A percentile compares a stretch with the other conserved stretches of the same genome.
Conservation (phyloP, 2,888 invertebrate genomes). For the Chrysolina americana region DNA sequence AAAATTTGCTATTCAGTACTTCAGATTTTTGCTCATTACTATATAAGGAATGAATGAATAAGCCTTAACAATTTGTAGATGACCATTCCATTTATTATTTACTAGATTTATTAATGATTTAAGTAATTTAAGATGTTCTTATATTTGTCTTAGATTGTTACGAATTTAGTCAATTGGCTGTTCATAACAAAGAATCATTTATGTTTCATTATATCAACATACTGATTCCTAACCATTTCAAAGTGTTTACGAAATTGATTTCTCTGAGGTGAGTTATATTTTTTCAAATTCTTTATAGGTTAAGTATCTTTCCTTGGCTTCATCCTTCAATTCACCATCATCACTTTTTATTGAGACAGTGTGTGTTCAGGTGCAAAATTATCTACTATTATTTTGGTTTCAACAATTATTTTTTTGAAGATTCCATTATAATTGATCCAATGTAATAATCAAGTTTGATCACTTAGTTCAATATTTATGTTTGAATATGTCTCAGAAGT, state of each 20-base stretch:
- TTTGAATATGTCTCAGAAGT: conserved; percentile 27
- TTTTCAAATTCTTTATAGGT: conserved; percentile 14
- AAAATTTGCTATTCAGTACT: conserved; percentile 10
- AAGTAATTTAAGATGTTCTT: conserved; percentile 1
- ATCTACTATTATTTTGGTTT: conserved; percentile 28
- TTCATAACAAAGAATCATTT: conserved; percentile 6
- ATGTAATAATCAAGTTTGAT: conserved; percentile 23
- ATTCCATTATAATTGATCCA: conserved; percentile 20
- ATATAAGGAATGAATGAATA: conserved; percentile 8
- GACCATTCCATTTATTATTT: conserved; percentile 1
- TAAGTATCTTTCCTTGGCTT: conserved; percentile 20
- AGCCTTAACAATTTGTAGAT: neutral
- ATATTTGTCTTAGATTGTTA: conserved; percentile 7
- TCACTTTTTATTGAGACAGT: conserved; percentile 25
- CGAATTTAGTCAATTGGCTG: conserved; percentile 10
- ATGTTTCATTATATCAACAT: neutral
- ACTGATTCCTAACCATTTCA: conserved; percentile 14
- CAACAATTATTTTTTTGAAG: conserved; percentile 24
- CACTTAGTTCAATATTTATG: conserved; percentile 25
- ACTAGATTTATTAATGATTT: conserved; percentile 2
- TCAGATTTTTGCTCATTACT: neutral
- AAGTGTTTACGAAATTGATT: conserved; percentile 15
- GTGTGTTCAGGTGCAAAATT: conserved; percentile 30
- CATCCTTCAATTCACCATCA: conserved; percentile 1
- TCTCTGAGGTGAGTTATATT: conserved; percentile 19